Conservation (phyloP, 2,797 vertebrate species). For the Nannoperca australis region DNA sequence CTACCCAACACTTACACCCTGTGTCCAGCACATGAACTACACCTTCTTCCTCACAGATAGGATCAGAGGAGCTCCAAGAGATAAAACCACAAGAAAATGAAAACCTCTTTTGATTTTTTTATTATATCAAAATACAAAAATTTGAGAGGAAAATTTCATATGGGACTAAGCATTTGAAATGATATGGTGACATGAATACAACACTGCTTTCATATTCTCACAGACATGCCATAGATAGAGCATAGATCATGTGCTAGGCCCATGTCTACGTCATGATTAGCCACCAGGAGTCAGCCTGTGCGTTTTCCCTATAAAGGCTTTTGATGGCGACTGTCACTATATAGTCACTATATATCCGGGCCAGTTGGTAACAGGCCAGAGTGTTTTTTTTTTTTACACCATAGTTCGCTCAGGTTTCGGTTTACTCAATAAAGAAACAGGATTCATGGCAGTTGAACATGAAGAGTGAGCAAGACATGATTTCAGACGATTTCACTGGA, state of each 20-base stretch:
- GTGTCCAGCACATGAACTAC: slow-evolving; percentile 77
- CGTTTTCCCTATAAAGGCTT: slow-evolving; percentile 70
- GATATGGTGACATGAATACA: slow-evolving; percentile 85
- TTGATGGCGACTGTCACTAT: slow-evolving; percentile 66
- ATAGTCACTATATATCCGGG: slow-evolving; percentile 63
- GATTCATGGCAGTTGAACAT: slow-evolving; percentile 84
- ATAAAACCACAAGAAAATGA: slow-evolving; percentile 53
- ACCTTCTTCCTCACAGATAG: slow-evolving; percentile 22
- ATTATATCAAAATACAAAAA: slow-evolving; percentile 93
- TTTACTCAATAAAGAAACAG: slow-evolving; percentile 68
- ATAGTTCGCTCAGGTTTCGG: slow-evolving; percentile 72
- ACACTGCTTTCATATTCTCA: slow-evolving; percentile 84
- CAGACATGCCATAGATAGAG: slow-evolving; percentile 79
- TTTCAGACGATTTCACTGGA: slow-evolving; percentile 81
- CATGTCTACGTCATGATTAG: slow-evolving; percentile 77
- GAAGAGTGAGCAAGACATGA: slow-evolving; percentile 78
- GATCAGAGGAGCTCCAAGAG: slow-evolving; percentile 3
- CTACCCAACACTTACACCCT: slow-evolving; percentile 77
- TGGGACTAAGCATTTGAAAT: slow-evolving; percentile 88
- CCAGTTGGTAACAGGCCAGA: slow-evolving; percentile 73
- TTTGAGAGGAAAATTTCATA: slow-evolving; percentile 87
- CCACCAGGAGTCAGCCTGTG: slow-evolving; percentile 74
- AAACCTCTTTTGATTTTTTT: slow-evolving; percentile 84
- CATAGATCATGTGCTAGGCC: slow-evolving; percentile 78
- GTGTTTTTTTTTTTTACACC: slow-evolving; percentile 50